Base-by-base conservation (phyloP, 1,140 invertebrate genomes). In the Leptonema lineaticorne region DNA sequence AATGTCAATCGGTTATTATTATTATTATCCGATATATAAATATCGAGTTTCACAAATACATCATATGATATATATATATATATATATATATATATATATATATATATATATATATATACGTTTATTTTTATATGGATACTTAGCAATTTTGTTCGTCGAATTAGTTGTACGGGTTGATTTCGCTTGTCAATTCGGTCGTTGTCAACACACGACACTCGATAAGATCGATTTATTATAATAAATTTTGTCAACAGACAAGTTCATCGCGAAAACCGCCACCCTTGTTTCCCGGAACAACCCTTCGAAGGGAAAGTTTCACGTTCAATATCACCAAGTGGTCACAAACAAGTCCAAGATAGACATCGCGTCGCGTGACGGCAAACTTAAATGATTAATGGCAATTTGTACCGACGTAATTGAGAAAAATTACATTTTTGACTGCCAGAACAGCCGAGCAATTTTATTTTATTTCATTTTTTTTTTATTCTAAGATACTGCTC, bases 261-360 rank as follows among this genome's bases (percentile, higher is more conserved):
- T 53, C 50, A 24, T 53, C 50, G 50, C 22, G 22, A n/a, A n/a
- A n/a, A n/a, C n/a, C 20, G 27, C 37, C 20, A 53, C 22, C 50
- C 50, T 26, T 53, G 50, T 53, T 53, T 26, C 37, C 16, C n/a
- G 2, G 14, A 53, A 53, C 50, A 53, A 53, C 50, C 50, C 11
- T 26, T 24, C 20, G 20, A n/a, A 53, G 37, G 37, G 20, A 53
- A 53, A 53, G 50, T 53, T 53, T 53, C 50, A 24, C 50, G 18
- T 59, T 59, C 57, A 37, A 59, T 37, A 59, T 59, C 57, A 59
- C 57, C 57, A 59, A 59, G 57, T 59, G 57, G 57, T 59, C 57
- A 59, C 57, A 59, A 59, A 59, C 57, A 59, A 59, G 57, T 59
- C 57, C 20, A 37, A 59, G 28, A 59, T 59, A 33, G 28, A 33